Percentiles rank a stretch among this genome's conserved stretches.
These are phyloP conservation scores for Dissostichus mawsoni DNA, from an alignment of 2,113 vertebrate species.

Conservation along the genomic window DNA sequence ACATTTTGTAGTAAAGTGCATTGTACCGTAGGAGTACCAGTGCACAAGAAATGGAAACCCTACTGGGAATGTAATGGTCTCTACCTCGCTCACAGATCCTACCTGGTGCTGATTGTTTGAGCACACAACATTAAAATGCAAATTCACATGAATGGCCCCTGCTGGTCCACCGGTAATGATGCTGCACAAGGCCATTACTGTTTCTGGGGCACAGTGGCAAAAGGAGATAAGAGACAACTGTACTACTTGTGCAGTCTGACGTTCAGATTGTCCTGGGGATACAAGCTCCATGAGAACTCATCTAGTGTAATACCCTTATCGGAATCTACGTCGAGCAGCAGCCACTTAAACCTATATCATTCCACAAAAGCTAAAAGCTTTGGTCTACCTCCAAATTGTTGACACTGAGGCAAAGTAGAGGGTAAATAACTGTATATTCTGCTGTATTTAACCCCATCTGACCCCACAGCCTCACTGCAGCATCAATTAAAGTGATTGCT, in stretches of 20 bases:
- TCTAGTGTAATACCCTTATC: neutral
- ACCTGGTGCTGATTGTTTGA: no score
- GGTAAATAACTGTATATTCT: neutral
- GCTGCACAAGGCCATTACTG: neutral
- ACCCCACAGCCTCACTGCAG: constrained; percentile 19
- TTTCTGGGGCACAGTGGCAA: neutral
- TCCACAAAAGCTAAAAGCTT: neutral
- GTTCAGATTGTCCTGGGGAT: neutral
- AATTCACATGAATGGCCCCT: no score
- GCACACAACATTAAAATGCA: no score
- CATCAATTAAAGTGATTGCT: constrained; percentile 57
- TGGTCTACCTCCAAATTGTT: constrained; percentile 12
- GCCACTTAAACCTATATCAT: constrained; percentile 3
- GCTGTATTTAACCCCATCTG: constrained; percentile 28
- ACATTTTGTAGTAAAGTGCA: neutral
- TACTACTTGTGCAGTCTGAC: neutral
- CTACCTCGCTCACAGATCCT: no score
- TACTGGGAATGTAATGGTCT: neutral
- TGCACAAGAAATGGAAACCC: neutral
- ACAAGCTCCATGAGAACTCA: neutral
- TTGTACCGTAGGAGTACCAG: neutral
- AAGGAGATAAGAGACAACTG: neutral
- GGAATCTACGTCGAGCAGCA: neutral
- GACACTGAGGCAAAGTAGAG: constrained; percentile 1
- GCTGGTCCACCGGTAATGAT: no score